Percentiles rank a stretch among this genome's conserved stretches.
Evolutionary conservation across 2,797 vertebrate genomes (phyloP).

Genomic region (Enoplosus armatus): DNA sequence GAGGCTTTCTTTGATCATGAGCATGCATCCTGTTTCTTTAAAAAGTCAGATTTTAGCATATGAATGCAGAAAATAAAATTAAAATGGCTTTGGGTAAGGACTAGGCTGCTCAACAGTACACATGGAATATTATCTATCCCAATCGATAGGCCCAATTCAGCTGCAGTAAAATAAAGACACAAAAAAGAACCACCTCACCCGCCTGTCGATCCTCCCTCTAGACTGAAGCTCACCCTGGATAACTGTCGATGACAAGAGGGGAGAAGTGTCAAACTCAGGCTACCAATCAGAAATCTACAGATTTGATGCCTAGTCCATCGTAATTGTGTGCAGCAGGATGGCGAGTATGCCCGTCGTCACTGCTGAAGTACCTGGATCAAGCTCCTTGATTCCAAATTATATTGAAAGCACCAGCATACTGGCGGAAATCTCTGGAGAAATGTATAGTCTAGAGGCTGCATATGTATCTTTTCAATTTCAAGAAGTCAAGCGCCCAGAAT

Average conservation of each 20-base stretch:
- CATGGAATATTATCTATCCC: slow-evolving; percentile 40
- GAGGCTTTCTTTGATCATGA: slow-evolving; percentile 49
- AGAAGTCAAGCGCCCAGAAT: slow-evolving; percentile 59
- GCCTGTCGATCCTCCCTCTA: not conserved
- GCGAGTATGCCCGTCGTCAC: slow-evolving; percentile 16
- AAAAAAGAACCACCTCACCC: slow-evolving; percentile 11
- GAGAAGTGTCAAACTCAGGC: slow-evolving; percentile 23
- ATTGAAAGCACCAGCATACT: slow-evolving; percentile 12
- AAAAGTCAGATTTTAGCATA: slow-evolving; percentile 25
- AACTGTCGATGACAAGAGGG: slow-evolving; percentile 29
- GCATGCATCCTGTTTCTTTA: slow-evolving; percentile 35
- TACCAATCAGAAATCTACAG: slow-evolving; percentile 32
- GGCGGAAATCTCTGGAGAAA: slow-evolving; percentile 47
- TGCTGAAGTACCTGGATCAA: slow-evolving; percentile 41
- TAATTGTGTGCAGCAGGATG: not conserved
- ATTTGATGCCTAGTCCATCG: slow-evolving; percentile 9
- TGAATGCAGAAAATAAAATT: slow-evolving; percentile 32
- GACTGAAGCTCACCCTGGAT: slow-evolving; percentile 14
- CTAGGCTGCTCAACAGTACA: slow-evolving; percentile 12
- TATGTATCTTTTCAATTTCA: slow-evolving; percentile 66
- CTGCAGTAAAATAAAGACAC: slow-evolving; percentile 25
- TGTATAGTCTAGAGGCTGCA: slow-evolving; percentile 32
- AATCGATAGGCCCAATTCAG: slow-evolving; percentile 34
- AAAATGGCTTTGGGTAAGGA: slow-evolving; percentile 6
- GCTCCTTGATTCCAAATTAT: slow-evolving; percentile 30